Evolutionary conservation across 2,113 vertebrate species (phyloP).

Genomic region (Perognathus longimembris): DNA sequence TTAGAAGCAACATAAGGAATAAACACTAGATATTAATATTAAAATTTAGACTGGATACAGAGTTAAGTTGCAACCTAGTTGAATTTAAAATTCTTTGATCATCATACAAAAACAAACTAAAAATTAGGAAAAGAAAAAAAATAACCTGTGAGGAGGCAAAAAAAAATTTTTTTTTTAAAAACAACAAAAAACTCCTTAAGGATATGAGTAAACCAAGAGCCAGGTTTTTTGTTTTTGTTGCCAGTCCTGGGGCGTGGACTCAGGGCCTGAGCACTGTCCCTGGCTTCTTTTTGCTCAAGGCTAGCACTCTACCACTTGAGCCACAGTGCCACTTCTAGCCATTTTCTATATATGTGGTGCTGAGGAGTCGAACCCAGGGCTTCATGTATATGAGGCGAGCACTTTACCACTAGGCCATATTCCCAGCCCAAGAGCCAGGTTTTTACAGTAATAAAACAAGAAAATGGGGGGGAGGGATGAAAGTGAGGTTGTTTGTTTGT

Average conservation of each 20-base stretch:
- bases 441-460: not conserved
- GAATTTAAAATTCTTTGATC: not conserved
- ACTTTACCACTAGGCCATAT: too few relatives aligned
- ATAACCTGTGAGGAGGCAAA: not conserved
- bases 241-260: too few relatives aligned
- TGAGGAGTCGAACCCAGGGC: too few relatives aligned
- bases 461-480: not conserved
- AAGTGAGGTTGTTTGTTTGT: too few relatives aligned
- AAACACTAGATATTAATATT: slow-evolving; percentile 1
- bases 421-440: not conserved
- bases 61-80: slow-evolving; percentile 13
- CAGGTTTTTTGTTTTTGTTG: too few relatives aligned
- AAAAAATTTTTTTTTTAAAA: too few relatives aligned
- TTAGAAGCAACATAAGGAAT: not conserved
- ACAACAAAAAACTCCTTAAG: slow-evolving; percentile 15
- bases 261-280: too few relatives aligned
- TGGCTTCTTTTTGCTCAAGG: too few relatives aligned
- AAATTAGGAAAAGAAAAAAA: not conserved
- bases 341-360: too few relatives aligned
- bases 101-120: slow-evolving; percentile 35
- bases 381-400: too few relatives aligned
- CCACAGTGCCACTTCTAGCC: too few relatives aligned
- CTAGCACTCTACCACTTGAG: too few relatives aligned
- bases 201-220: slow-evolving; percentile 1
- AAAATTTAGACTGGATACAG: not conserved